Percentiles rank a stretch among this genome's conserved stretches.
These are phyloP conservation scores for Selenia dentaria DNA, from an alignment of 2,888 invertebrate genomes.

Conservation along the genomic window DNA sequence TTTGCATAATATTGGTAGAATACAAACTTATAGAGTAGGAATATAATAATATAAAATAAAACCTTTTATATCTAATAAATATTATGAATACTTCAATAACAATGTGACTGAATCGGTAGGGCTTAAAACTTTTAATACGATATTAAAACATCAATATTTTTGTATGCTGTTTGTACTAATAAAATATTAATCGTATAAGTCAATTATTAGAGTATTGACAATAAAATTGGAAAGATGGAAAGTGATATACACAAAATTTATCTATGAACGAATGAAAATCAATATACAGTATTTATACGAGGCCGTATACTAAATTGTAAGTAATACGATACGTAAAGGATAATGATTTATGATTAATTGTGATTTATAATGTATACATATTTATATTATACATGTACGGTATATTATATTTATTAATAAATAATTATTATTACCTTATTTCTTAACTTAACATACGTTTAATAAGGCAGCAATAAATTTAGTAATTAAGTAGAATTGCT, in stretches of 20 bases:
- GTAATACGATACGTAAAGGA: constrained; percentile 4
- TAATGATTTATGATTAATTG: constrained; percentile 7
- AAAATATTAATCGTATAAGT: constrained; percentile 50
- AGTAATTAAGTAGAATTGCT: constrained; percentile 3
- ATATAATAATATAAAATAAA: no score
- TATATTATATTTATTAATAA: no score
- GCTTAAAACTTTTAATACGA: constrained; percentile 26
- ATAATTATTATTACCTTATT: no score
- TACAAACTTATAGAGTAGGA: no score
- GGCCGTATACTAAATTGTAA: constrained; percentile 37
- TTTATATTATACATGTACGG: no score
- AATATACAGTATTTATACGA: constrained; percentile 34
- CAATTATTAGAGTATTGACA: constrained; percentile 58
- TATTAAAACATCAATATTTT: constrained; percentile 20
- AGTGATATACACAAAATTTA: no score
- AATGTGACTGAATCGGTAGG: constrained; percentile 40
- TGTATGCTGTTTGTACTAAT: constrained; percentile 20
- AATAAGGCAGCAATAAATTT: constrained; percentile 7
- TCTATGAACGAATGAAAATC: no score
- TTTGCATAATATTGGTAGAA: no score
- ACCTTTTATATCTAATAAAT: no score
- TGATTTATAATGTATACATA: no score
- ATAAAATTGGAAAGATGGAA: constrained; percentile 55
- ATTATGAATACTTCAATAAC: no score
- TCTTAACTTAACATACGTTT: not conserved